Base-by-base conservation (phyloP, 2,888 invertebrate genomes). In the Acronicta leporina region DNA sequence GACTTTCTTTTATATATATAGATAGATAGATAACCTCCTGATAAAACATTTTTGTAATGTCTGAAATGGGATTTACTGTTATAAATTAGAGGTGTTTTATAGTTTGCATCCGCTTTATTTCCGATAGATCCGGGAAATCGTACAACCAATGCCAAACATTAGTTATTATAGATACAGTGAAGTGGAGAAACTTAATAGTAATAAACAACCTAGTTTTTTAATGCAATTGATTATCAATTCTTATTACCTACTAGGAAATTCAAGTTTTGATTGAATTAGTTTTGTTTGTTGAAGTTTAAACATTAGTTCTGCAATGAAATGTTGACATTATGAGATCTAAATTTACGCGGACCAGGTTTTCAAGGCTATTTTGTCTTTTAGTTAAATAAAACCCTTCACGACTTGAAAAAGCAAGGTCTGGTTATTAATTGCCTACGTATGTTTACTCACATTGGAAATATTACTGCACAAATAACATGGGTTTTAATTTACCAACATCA, bases 101-200 rank as follows among this genome's bases (percentile, higher is more conserved):
- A 68, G 72, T 61, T 66, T 62, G 38, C 42, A 55, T 79, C 81
- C 85, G 84, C 77, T 65, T 73, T 79, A 56, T 63, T 68, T 73
- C 68, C 74, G 74, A 71, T 63, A 75, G 79, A 81, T 87, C 81
- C 86, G 87, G 60, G 87, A 87, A 88, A 88, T 87, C 87, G 87
- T 51, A 58, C 55, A 64, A 63, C 77, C 85, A 87, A 86, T 87
- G 86, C 85, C 87, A 79, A 75, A 55, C 63, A 63, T 44, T 53
- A 20, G 20, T 20, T 20, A 20, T 54, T 59, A 60, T 49, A 73
- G 33, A 63, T 60, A 43, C 42, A 74, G 56, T 54, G 72, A 68
- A 63, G 6, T 58, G 59, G 67, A 70, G 70, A 73, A 73, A 75
- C 74, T 69, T 65, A 48, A 62, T 64, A 60, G 40, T 49, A 44